phyloP scores from a whole-genome alignment of 2,113 vertebrate species.

The Scatophagus argus region DNA sequence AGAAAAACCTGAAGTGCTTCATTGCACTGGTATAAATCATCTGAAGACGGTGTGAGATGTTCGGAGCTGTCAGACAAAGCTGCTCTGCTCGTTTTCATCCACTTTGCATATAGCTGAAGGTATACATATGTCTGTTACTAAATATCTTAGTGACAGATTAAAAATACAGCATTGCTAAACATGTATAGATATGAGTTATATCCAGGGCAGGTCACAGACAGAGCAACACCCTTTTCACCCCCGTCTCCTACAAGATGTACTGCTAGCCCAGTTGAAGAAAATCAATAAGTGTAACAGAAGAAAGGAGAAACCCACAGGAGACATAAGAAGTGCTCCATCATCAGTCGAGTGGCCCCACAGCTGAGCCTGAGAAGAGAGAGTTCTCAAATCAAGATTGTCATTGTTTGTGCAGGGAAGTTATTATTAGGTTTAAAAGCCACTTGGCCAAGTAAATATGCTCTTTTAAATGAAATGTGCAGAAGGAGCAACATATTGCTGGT shows the following conservation, averaged over 20 bases:
- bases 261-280: constrained; percentile 1
- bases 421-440: background rate
- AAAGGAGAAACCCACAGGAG: constrained; percentile 6
- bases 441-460: background rate
- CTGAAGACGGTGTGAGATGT: constrained; percentile 1
- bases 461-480: constrained; percentile 9
- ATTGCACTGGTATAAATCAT: background rate
- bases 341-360: background rate
- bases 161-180: too few species aligned
- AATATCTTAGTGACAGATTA: too few species aligned
- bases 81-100: background rate
- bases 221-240: constrained; percentile 10
- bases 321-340: background rate
- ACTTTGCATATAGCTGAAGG: background rate
- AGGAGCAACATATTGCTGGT: background rate
- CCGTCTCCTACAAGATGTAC: constrained; percentile 14
- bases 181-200: background rate
- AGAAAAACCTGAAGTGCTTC: background rate
- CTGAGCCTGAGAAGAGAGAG: background rate
- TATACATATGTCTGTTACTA: too few species aligned
- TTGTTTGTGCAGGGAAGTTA: background rate
- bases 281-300: constrained; percentile 42
- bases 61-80: background rate
- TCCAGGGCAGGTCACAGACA: background rate
- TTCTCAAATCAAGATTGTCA: background rate